Base-by-base conservation (phyloP, 2,797 vertebrate genomes). In the Atherinosoma microstoma region DNA sequence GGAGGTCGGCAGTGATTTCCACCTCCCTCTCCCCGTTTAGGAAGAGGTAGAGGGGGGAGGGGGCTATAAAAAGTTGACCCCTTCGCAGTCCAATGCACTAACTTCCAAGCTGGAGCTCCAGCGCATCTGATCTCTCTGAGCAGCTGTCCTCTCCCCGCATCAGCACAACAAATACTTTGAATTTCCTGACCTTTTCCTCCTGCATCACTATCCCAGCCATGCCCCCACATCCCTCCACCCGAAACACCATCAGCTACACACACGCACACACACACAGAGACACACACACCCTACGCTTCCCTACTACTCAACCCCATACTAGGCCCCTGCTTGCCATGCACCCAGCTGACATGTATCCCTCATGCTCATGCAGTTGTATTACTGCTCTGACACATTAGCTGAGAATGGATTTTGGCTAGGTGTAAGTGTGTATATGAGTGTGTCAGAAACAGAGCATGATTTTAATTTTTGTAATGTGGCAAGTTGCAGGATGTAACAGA, bases 91-190 rank as follows among this genome's bases (percentile, higher is more conserved):
- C 78, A 1, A 20, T 80, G 88, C 87, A 90, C 90, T 87, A 15
- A 60, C 87, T 69, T 90, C 87, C 87, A 85, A 81, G 85, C 87
- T 79, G 73, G 89, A 89, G 87, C 84, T 85, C 87, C 82, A 87
- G 89, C 84, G 88, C 86, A 92, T 93, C 92, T 95, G 94, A 95
- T 94, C 87, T 91, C 83, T 90, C 78, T 18, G 59, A 93, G 94
- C 95, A 95, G 94, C 94, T 96, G 95, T 93, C 90, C 90, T 93
- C 93, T 89, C 88, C 85, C 94, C 93, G 94, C 92, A 93, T 95
- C 95, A 95, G 95, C 95, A 95, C 92, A 96, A 95, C 95, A 95
- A 95, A 95, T 94, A 94, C 89, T 94, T 94, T 89, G 90, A 91
- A 93, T 93, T 88, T 90, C 89, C 90, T 95, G 95, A 95, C 95